Base-by-base conservation (phyloP, 1,140 invertebrate species). In the Diorhabda sublineata region DNA sequence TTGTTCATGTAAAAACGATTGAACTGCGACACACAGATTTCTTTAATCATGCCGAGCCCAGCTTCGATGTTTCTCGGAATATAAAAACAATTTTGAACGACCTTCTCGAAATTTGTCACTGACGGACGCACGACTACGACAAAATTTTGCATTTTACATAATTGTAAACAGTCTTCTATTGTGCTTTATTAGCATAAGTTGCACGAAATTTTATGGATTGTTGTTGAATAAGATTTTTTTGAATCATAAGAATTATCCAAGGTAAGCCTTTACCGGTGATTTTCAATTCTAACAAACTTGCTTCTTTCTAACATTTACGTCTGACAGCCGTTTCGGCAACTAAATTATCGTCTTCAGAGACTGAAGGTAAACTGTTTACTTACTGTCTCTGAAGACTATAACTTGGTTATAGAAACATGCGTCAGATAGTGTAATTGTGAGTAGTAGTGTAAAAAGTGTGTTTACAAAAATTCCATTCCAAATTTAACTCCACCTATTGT, bases 1-100 rank as follows among this genome's bases (percentile, higher is more conserved):
- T 2, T 47, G 45, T 47, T 47, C 45, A 47, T 5, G 8, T 0
- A 26, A 26, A 8, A 26, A 7, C 11, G 6, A 60, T 60, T 60
- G 11, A 26, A 60, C 42, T 60, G 6, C n/a, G 58, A 26, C 2
- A 67, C 66, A 61, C 63, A 41, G 8, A 64, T 0, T 42, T 67
- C 58, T 67, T 67, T 56, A 61, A 64, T 67, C 41, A 63, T 56
- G 44, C 63, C 63, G 45, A 26, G 67, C 58, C 64, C 66, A 64
- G 66, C 66, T 11, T 60, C 59, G 58, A 67, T 56, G 47, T 67
- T 67, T 67, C 41, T 56, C 56, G 71, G 70, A 41, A 76, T 58
- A 72, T 26, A 77, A 63, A 64, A 69, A 58, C 26, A 60, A 75
- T 75, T 75, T 77, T 71, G 73, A 67, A 67, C 67, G 68, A 71